Conservation (phyloP, 2,888 invertebrate species). For the Pyrocoelia pectoralis region DNA sequence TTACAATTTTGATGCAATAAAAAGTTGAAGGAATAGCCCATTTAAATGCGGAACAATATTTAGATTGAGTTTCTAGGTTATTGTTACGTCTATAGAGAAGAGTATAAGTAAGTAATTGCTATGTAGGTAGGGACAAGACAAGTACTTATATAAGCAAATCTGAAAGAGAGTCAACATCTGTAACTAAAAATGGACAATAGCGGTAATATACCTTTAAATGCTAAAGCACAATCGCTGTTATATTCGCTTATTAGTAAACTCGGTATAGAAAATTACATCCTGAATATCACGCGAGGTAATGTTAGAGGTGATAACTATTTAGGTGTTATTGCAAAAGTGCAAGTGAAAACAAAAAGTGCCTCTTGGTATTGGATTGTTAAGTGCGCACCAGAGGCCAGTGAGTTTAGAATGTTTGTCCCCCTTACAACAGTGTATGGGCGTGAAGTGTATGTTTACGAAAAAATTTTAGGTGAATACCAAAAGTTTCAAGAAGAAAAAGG, state of each 20-base stretch:
- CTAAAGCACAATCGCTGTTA: background rate
- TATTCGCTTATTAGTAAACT: background rate
- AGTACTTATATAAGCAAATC: background rate
- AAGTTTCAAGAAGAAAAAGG: slow-evolving; percentile 27
- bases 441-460: slow-evolving; percentile 42
- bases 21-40: too few species aligned
- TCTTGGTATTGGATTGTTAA: slow-evolving; percentile 47
- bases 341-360: slow-evolving; percentile 18
- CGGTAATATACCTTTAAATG: background rate
- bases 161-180: background rate
- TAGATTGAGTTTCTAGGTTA: too few species aligned
- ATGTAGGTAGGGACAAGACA: background rate
- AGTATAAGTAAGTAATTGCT: background rate
- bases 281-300: slow-evolving; percentile 34
- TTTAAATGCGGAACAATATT: too few species aligned
- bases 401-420: slow-evolving; percentile 40
- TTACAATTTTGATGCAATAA: too few species aligned
- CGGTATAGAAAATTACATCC: background rate
- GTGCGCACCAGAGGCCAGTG: slow-evolving; percentile 41
- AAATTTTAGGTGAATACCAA: slow-evolving; percentile 27
- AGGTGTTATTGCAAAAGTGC: slow-evolving; percentile 43
- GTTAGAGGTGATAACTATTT: slow-evolving; percentile 49
- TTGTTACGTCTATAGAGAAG: background rate
- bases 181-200: background rate
- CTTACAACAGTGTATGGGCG: slow-evolving; percentile 42